These are phyloP conservation scores for Helicoverpa assulta DNA, from an alignment of 2,888 invertebrate genomes.

Conservation along the genomic window DNA sequence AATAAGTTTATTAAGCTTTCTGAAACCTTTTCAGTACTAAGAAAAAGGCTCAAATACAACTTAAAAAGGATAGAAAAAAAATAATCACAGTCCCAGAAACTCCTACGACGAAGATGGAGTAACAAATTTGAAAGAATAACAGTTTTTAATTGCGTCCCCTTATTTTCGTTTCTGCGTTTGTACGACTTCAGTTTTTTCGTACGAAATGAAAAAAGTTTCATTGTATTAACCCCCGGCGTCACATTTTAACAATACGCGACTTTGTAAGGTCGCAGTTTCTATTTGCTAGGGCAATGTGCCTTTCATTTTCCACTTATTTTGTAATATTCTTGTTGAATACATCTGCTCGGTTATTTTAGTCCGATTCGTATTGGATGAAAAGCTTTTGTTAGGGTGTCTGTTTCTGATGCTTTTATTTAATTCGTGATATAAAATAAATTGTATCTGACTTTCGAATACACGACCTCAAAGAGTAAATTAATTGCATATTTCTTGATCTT, in stretches of 20 bases:
- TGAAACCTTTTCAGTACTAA: not conserved
- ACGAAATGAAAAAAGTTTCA: conserved; percentile 81
- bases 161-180: conserved; percentile 57
- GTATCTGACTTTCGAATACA: conserved; percentile 1
- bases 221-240: conserved; percentile 67
- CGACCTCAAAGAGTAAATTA: not conserved
- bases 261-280: conserved; percentile 52
- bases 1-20: not conserved
- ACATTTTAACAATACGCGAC: conserved; percentile 66
- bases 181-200: conserved; percentile 61
- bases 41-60: conserved; percentile 3
- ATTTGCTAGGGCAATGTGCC: conserved; percentile 55
- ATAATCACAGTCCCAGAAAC: conserved; percentile 20
- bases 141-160: conserved; percentile 52
- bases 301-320: conserved; percentile 37
- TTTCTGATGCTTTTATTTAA: conserved; percentile 13
- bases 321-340: conserved; percentile 37
- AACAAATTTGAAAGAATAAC: conserved; percentile 49
- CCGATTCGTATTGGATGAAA: not conserved
- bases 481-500: too few species aligned
- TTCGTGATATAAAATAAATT: not conserved
- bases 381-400: not conserved
- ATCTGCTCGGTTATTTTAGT: conserved; percentile 10
- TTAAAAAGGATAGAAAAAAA: conserved; percentile 7
- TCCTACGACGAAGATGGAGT: conserved; percentile 15